phyloP scores from a whole-genome alignment of 2,888 invertebrate genomes.

The Scotopteryx bipunctaria region DNA sequence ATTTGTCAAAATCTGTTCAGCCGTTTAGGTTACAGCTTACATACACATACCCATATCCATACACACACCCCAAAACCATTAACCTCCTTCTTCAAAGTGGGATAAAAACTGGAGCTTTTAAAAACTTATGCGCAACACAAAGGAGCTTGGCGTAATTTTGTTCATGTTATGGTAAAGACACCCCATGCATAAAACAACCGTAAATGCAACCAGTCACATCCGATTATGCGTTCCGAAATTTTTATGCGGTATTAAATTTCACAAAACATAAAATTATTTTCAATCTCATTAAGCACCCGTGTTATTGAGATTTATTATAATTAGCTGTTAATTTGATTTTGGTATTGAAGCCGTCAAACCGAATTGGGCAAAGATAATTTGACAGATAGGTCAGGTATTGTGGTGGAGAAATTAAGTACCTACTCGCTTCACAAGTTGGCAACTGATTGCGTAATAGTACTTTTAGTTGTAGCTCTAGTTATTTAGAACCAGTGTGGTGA shows the following conservation, averaged over 20 bases:
- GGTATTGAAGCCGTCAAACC: slow-evolving; percentile 45
- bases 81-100: no score
- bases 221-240: slow-evolving; percentile 32
- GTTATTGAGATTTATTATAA: slow-evolving; percentile 42
- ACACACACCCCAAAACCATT: no score
- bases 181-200: slow-evolving; percentile 10
- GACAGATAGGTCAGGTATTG: slow-evolving; percentile 1
- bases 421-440: no score
- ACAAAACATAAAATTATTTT: slow-evolving; percentile 40
- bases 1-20: no score
- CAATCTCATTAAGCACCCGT: slow-evolving; percentile 41
- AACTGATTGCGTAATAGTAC: no score
- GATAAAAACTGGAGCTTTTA: no score
- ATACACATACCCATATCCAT: no score
- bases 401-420: not conserved
- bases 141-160: no score
- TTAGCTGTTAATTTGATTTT: slow-evolving; percentile 42
- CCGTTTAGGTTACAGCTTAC: not conserved
- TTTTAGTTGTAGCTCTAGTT: no score
- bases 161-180: no score
- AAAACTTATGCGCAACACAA: no score
- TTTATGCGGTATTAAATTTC: slow-evolving; percentile 41
- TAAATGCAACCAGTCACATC: slow-evolving; percentile 24
- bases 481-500: no score
- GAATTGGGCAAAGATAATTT: slow-evolving; percentile 41